Evolutionary conservation across 2,113 vertebrate genomes (phyloP).

Genomic region (Nyctibius bracteatus): DNA sequence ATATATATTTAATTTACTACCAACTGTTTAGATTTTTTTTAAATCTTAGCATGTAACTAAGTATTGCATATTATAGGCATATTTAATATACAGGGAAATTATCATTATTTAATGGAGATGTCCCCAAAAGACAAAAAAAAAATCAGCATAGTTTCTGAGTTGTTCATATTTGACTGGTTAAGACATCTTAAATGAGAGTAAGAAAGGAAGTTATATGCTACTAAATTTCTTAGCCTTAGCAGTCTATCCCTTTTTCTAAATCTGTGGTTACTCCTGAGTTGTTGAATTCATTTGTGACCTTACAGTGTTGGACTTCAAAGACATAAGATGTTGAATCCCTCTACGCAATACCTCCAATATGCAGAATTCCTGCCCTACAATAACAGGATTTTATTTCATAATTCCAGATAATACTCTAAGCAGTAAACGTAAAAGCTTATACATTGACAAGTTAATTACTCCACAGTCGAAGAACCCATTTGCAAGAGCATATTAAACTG

Average conservation of each 20-base stretch:
- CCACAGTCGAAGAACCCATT: slow-evolving; percentile 49
- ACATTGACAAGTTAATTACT: slow-evolving; percentile 68
- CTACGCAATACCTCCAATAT: not conserved
- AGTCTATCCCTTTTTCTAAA: not conserved
- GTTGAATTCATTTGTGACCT: not conserved
- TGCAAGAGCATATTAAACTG: slow-evolving; percentile 45
- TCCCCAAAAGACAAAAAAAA: not conserved
- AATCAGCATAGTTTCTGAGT: not conserved
- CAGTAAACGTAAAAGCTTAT: slow-evolving; percentile 2
- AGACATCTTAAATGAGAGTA: not conserved
- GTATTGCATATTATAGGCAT: not conserved
- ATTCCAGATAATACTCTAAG: slow-evolving; percentile 25
- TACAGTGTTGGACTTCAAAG: not conserved
- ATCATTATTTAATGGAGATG: not conserved
- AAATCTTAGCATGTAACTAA: not conserved
- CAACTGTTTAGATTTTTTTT: not conserved
- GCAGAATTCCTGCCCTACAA: not conserved
- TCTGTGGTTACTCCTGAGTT: not conserved
- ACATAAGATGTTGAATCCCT: not conserved
- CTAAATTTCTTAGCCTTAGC: not conserved
- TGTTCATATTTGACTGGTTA: not conserved
- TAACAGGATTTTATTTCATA: slow-evolving; percentile 28
- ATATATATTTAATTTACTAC: not conserved
- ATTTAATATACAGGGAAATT: not conserved
- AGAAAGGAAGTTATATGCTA: not conserved